Evolutionary conservation across 2,888 invertebrate genomes (phyloP), one percentile per base, ranked within the genome.

Genomic region (Eristalis intricaria): DNA sequence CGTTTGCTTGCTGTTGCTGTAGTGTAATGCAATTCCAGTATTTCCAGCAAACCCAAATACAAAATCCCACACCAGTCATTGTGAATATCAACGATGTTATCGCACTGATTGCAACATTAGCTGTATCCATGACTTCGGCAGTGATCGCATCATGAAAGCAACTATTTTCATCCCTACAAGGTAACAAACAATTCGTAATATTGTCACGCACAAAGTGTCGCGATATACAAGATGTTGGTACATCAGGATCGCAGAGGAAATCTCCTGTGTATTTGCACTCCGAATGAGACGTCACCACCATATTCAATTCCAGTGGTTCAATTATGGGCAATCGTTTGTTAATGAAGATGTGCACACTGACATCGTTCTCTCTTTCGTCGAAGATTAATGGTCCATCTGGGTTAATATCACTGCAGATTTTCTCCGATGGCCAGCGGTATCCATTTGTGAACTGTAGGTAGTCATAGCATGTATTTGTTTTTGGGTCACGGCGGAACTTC

Each of bases 1-100:
- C 92, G 65, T 91, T 91, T 0, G 92, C 92, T 60, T 90, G 91
- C 79, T 92, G 92, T 71, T 92, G 92, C 68, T 92, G 92, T 26
- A 92, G 90, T 7, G 92, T 92, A 10, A 92, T 91, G 71, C 92
- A 92, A 85, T 92, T 91, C 92, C 92, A 93, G 80, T 93, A 92
- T 78, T 92, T 93, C 93, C 93, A 93, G 78, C 92, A 92, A 38
- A 92, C 90, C 92, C 92, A 93, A 13, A 92, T 90, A 73, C 92
- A 92, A 40, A 92, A 91, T 0, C 92, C 92, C 19, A 93, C 93
- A 10, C 92, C 93, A 19, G 92, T 84, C 93, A 93, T 92, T 26
- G 93, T 93, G 56, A 92, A 93, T 10, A 93, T 92, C 19, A 92
- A 89, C 4, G 93, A 92, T 5, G 92, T 92, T 10, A 93, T 90